phyloP scores from a whole-genome alignment of 1,140 invertebrate genomes.

The Drosophila saltans region DNA sequence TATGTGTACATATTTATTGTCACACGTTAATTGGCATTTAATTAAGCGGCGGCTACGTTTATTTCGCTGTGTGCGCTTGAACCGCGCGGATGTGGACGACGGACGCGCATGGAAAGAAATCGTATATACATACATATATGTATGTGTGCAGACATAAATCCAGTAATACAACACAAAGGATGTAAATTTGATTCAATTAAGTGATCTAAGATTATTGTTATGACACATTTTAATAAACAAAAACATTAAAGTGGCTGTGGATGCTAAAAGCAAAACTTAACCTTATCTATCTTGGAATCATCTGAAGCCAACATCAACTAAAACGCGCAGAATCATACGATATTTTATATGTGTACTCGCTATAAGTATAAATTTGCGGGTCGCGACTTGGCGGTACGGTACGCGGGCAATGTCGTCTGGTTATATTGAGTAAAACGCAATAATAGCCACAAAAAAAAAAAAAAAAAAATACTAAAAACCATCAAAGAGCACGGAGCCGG shows the following conservation, averaged over 20 bases:
- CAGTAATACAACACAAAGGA: constrained; percentile 43
- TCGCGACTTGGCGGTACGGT: constrained; percentile 48
- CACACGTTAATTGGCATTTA: constrained; percentile 81
- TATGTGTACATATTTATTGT: constrained; percentile 59
- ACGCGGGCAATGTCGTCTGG: constrained; percentile 55
- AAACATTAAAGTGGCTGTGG: constrained; percentile 1
- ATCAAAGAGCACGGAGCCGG: constrained; percentile 39
- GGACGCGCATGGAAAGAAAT: constrained; percentile 26
- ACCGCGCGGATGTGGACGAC: constrained; percentile 46
- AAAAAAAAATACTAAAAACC: constrained; percentile 13
- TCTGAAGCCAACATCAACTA: constrained; percentile 38
- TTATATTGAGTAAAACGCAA: constrained; percentile 75
- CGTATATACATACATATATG: constrained; percentile 19
- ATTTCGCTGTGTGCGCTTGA: constrained; percentile 64
- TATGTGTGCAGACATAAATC: constrained; percentile 35
- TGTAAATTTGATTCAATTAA: constrained; percentile 51
- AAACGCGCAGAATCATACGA: constrained; percentile 72
- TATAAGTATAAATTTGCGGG: constrained; percentile 46
- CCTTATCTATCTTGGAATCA: constrained; percentile 36
- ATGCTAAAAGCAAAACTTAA: constrained; percentile 30
- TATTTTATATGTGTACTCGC: constrained; percentile 51
- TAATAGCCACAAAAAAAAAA: constrained; percentile 30
- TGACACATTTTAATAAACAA: constrained; percentile 19
- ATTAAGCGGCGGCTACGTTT: constrained; percentile 71
- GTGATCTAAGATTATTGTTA: constrained; percentile 16